Base-by-base conservation (phyloP, 2,797 vertebrate genomes). In the Melanotaenia boesemani region DNA sequence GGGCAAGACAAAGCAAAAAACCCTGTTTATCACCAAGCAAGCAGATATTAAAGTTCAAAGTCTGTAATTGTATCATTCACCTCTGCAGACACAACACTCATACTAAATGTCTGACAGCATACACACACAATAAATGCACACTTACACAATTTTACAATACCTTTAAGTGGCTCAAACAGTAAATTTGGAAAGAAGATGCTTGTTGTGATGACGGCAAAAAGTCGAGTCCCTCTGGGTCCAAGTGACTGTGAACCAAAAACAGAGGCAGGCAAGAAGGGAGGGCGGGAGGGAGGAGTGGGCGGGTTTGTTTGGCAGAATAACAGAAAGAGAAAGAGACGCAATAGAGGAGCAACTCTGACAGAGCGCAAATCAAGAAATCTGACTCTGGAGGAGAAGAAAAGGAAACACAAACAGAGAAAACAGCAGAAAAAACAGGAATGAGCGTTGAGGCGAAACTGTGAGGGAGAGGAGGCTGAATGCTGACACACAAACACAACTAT, bases 221-320 rank as follows among this genome's bases (percentile, higher is more conserved):
- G 77, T 81, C 62, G 37, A 79, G 63, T 81, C 58, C n/a, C 54
- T 81, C 69, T 15, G 65, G 37, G 60, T 86, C 66, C 55, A 1
- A 85, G 80, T 24, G 73, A 77, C 78, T 60, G 39, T 36, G 72
- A 77, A 56, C 32, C 39, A 10, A 56, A 70, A 41, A 22, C 57
- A 69, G 60, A 69, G 76, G 22, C 36, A 39, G 18, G 46, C 24
- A 61, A 26, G 9, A 62, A 63, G 56, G 20, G 57, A 44, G 37
- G 24, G 34, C 20, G 63, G 70, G 22, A 9, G 60, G 48, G 77
- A 57, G 73, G 67, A 62, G 74, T 69, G 70, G 54, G 70, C 10
- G 26, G 77, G 75, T 74, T 50, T 74, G 46, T 18, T 58, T 67
- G 66, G 77, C 66, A 72, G 79, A 85, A 67, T 70, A 50, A 63